phyloP scores from a whole-genome alignment of 2,797 vertebrate genomes.

The Alectoris magna region DNA sequence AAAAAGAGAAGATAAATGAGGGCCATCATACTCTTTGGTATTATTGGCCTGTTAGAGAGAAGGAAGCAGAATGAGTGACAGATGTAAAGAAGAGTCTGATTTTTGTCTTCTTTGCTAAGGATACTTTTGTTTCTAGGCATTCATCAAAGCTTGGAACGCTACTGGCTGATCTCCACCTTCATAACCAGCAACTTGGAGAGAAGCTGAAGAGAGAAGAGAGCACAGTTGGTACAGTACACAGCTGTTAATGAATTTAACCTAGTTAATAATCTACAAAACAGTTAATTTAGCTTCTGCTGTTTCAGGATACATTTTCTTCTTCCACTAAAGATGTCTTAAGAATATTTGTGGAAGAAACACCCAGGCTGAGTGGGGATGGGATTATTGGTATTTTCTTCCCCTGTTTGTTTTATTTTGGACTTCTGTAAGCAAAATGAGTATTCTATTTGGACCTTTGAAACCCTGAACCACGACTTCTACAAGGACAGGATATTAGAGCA shows the following conservation, averaged over 20 bases:
- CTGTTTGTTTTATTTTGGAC: neutral
- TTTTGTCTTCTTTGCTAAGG: neutral
- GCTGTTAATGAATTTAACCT: neutral
- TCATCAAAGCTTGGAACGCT: constrained; percentile 86
- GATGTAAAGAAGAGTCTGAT: neutral
- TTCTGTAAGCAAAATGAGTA: neutral
- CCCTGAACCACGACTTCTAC: neutral
- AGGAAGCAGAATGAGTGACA: neutral
- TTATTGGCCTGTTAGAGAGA: neutral
- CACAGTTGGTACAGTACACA: constrained; percentile 84
- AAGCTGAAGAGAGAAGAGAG: constrained; percentile 80
- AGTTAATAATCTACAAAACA: neutral
- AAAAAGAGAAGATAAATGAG: neutral
- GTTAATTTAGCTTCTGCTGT: neutral
- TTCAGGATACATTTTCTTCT: neutral
- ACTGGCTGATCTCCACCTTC: constrained; percentile 90
- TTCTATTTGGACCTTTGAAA: neutral
- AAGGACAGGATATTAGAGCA: neutral
- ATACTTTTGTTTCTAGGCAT: constrained; percentile 76
- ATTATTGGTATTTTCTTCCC: neutral
- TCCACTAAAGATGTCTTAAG: neutral
- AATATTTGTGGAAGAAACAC: neutral
- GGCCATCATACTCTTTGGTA: neutral
- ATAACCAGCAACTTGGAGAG: constrained; percentile 87
- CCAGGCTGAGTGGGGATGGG: neutral